phyloP scores from a whole-genome alignment of 2,797 vertebrate genomes.

The Anomalospiza imberbis region DNA sequence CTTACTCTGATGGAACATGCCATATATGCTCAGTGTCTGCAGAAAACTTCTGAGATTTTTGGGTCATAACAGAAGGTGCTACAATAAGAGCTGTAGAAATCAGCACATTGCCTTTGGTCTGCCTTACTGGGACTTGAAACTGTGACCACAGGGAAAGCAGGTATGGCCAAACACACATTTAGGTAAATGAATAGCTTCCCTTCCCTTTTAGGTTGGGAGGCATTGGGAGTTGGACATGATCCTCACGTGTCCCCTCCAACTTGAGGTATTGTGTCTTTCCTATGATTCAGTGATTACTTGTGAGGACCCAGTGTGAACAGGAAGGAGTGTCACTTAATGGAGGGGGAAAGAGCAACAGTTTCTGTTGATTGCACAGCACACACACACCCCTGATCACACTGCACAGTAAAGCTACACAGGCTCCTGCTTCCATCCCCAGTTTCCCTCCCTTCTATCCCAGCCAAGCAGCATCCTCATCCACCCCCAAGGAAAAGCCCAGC shows the following conservation, averaged over 20 bases:
- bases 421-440: background rate
- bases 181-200: background rate
- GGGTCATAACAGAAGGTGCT: background rate
- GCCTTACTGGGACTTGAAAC: background rate
- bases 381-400: background rate
- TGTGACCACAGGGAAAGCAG: background rate
- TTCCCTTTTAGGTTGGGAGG: background rate
- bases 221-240: background rate
- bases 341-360: background rate
- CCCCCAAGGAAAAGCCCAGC: background rate
- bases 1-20: background rate
- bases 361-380: background rate
- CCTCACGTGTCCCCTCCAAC: background rate
- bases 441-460: background rate
- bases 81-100: background rate
- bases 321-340: background rate
- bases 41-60: background rate
- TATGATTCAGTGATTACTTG: background rate
- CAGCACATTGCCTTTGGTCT: background rate
- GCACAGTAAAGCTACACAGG: background rate
- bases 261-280: background rate
- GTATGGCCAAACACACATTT: background rate
- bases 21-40: background rate
- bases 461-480: rapidly evolving
- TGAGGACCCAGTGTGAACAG: background rate